These are phyloP conservation scores for Chaitophorus viminalis DNA, from an alignment of 2,888 invertebrate genomes.

Conservation along the genomic window DNA sequence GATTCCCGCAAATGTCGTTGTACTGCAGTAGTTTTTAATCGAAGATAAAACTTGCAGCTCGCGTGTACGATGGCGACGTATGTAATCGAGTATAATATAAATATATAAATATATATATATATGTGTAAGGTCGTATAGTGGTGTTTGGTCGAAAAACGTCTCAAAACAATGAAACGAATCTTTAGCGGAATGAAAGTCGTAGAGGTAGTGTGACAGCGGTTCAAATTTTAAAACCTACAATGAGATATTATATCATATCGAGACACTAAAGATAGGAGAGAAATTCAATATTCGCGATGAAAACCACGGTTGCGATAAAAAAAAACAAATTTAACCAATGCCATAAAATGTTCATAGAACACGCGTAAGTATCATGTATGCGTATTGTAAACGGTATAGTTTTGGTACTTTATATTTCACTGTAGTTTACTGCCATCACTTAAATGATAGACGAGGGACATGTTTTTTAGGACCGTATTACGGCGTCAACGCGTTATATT, in stretches of 20 bases:
- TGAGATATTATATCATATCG: not conserved
- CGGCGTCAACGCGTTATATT: not conserved
- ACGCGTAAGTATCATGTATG: no score
- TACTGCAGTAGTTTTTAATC: constrained; percentile 22
- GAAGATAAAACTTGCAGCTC: constrained; percentile 27
- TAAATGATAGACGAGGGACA: not conserved
- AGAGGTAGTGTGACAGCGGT: not conserved
- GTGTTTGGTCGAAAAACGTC: not conserved
- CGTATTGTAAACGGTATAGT: not conserved
- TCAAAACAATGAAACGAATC: not conserved
- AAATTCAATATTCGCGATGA: not conserved
- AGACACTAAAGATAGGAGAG: not conserved
- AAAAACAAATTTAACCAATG: no score
- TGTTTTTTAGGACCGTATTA: not conserved
- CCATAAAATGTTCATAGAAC: no score
- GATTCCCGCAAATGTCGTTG: constrained; percentile 34
- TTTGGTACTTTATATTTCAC: not conserved
- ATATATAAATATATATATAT: not conserved
- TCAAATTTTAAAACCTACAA: not conserved
- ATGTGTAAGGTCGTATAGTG: no score
- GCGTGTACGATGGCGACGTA: not conserved
- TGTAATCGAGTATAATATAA: not conserved
- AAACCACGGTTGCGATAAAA: not conserved
- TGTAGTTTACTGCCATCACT: not conserved
- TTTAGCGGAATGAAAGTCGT: not conserved